phyloP scores from a whole-genome alignment of 1,140 invertebrate species.

The Drosophila orosa region DNA sequence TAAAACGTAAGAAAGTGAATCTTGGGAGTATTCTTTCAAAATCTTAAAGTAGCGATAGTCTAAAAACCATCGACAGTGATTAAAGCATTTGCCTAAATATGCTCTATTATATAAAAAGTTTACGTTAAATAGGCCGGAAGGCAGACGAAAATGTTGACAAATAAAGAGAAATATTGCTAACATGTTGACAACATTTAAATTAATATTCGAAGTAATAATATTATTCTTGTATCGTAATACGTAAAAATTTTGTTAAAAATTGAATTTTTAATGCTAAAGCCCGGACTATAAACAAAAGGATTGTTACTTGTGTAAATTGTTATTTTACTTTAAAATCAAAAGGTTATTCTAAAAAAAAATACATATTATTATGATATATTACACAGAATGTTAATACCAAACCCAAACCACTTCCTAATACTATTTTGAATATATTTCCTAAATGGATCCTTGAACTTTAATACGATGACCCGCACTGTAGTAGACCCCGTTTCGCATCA shows the following conservation, averaged over 20 bases:
- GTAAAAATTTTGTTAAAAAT: neutral
- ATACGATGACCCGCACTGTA: conserved; percentile 8
- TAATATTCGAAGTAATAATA: neutral
- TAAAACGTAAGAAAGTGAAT: no score
- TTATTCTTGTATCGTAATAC: no score
- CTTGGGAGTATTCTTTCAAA: no score
- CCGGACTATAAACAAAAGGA: neutral
- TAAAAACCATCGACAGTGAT: no score
- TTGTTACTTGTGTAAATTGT: neutral
- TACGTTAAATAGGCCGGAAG: neutral
- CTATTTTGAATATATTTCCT: neutral
- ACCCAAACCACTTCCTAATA: neutral
- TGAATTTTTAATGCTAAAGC: no score
- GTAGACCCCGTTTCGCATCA: conserved; percentile 13
- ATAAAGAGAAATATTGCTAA: neutral
- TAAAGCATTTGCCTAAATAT: neutral
- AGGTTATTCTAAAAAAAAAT: neutral
- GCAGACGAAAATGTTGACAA: neutral
- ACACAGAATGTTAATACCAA: no score
- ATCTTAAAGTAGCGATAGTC: no score
- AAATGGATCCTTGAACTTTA: neutral
- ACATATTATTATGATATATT: neutral
- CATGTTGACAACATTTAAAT: neutral
- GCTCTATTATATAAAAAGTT: neutral
- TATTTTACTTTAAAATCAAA: neutral